Conservation (phyloP, 2,113 vertebrate genomes). For the Salvator merianae region DNA sequence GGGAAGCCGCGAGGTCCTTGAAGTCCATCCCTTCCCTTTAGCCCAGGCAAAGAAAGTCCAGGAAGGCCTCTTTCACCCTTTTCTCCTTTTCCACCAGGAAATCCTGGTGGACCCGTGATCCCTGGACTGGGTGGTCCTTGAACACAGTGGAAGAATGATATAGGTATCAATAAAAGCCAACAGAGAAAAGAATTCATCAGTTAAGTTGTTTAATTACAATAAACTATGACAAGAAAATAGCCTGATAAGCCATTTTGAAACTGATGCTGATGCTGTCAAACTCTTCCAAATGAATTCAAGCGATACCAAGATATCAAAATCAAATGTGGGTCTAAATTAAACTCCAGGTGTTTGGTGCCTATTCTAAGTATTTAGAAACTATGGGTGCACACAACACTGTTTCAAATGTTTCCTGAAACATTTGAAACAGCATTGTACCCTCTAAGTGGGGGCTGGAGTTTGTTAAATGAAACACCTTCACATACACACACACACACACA, state of each 20-base stretch:
- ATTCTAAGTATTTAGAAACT: background rate
- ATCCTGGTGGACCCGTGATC: slow-evolving; percentile 79
- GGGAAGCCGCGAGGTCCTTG: slow-evolving; percentile 75
- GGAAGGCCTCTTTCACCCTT: slow-evolving; percentile 87
- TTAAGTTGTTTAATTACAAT: background rate
- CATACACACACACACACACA: too few relatives aligned
- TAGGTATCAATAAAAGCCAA: background rate
- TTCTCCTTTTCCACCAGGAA: slow-evolving; percentile 84
- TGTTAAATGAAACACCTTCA: too few relatives aligned
- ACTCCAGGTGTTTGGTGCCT: background rate
- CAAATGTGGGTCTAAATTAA: background rate
- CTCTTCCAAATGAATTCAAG: background rate
- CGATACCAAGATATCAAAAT: background rate
- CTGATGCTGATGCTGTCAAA: background rate
- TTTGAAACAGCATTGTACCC: too few relatives aligned
- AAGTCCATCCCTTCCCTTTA: slow-evolving; percentile 81
- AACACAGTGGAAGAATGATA: background rate
- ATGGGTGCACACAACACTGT: too few relatives aligned
- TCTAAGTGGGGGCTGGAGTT: too few relatives aligned
- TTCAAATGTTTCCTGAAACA: too few relatives aligned
- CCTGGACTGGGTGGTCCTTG: slow-evolving; percentile 69
- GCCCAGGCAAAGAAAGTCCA: slow-evolving; percentile 81
- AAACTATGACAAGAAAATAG: background rate
- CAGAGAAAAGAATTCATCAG: background rate
- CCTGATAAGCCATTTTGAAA: background rate